Evolutionary conservation across 2,113 vertebrate species (phyloP), one percentile per base, ranked within the genome.

Genomic region (Bubo bubo): DNA sequence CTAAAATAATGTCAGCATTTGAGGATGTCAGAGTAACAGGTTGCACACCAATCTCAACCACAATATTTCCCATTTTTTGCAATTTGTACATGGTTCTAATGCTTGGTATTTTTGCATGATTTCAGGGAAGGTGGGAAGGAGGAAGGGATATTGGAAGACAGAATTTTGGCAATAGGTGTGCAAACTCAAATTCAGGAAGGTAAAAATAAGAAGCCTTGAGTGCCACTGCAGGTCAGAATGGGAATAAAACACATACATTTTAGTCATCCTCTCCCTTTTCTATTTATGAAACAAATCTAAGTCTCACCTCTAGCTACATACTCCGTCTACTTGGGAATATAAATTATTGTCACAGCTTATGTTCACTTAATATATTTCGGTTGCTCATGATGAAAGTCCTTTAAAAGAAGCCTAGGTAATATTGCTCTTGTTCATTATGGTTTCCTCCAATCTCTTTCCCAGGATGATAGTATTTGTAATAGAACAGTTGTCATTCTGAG

Each of bases 301-400:
- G 50, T 90, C 59, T 92, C 76, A 94, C 76, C 63, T 97, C 52
- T 74, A 68, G 41, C 52, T 85, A 26, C 74, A 87, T 77, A 80
- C 6, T 87, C 34, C 68, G 14, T 50, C 79, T 81, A 37, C 43
- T 68, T 87, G 52, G 70, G 71, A 85, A 79, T 75, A 93, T 89
- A 96, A 97, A 87, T 85, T 71, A 88, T 70, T 92, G 81, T 75
- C 67, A 87, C 81, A 64, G 67, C 7, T 95, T 91, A 85, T 62
- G 39, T 83, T 91, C 56, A 43, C 47, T 92, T 93, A 81, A 86
- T 76, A 21, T 79, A 87, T 73, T 89, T 92, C 75, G 6, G 47
- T 91, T 67, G 16, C 16, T 85, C 4, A 30, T 47, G 49, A 82
- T 89, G 50, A 94, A 88, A 41, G 52, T 67, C 28, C 4, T 86